Percentiles rank a stretch among this genome's conserved stretches.
Evolutionary conservation across 2,888 invertebrate genomes (phyloP).

Genomic region (Rosalia funebris): DNA sequence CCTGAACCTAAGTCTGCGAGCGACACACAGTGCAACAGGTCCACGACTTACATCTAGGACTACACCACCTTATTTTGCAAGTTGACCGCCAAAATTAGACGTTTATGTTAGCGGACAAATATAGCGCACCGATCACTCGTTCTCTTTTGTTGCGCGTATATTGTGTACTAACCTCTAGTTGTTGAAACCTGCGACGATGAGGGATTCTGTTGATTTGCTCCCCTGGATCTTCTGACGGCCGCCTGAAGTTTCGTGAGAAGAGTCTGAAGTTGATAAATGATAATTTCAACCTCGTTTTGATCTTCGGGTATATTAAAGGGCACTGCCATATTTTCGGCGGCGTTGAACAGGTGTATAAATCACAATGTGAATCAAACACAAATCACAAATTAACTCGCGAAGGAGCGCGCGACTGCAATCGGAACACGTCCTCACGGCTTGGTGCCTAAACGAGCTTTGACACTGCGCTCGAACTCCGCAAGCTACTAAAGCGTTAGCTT

Average conservation of each 20-base stretch:
- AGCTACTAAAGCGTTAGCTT: slow-evolving; percentile 44
- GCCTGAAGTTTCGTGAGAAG: slow-evolving; percentile 48
- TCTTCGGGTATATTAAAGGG: slow-evolving; percentile 61
- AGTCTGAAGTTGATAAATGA: slow-evolving; percentile 50
- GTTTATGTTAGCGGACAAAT: slow-evolving; percentile 7
- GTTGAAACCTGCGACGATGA: slow-evolving; percentile 8
- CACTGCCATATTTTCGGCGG: slow-evolving; percentile 57
- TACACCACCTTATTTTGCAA: slow-evolving; percentile 17
- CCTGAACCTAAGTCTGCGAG: slow-evolving; percentile 51
- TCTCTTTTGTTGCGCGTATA: not conserved
- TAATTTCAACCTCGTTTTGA: slow-evolving; percentile 55
- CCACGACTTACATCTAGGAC: slow-evolving; percentile 41
- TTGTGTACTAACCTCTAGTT: slow-evolving; percentile 32
- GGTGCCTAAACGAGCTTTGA: slow-evolving; percentile 50
- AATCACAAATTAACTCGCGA: slow-evolving; percentile 39
- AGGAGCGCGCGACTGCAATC: slow-evolving; percentile 31
- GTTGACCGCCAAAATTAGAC: slow-evolving; percentile 5
- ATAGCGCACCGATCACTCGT: slow-evolving; percentile 2
- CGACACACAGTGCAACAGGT: slow-evolving; percentile 57
- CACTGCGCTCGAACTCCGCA: slow-evolving; percentile 33
- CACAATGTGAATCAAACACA: slow-evolving; percentile 36
- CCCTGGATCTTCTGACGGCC: slow-evolving; percentile 40
- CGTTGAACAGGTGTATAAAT: slow-evolving; percentile 21
- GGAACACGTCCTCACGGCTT: slow-evolving; percentile 48
- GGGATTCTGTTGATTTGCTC: slow-evolving; percentile 19